phyloP scores from a whole-genome alignment of 2,113 vertebrate species.

The Ochotona princeps region DNA sequence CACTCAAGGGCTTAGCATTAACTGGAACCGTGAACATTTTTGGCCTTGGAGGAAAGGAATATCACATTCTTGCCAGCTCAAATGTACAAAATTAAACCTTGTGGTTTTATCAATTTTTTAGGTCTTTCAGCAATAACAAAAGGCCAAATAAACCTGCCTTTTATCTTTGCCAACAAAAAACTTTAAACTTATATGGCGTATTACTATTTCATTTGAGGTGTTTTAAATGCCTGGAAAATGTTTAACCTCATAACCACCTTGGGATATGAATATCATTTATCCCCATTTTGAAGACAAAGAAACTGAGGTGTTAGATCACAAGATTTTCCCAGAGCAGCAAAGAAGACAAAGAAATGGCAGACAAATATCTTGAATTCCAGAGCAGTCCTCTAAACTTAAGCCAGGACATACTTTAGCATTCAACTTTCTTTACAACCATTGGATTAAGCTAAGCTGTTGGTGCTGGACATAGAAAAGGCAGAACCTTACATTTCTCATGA shows the following conservation, averaged over 20 bases:
- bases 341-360: constrained; percentile 36
- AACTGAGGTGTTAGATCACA: constrained; percentile 34
- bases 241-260: constrained; percentile 56
- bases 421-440: constrained; percentile 23
- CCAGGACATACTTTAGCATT: not conserved
- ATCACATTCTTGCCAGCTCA: constrained; percentile 55
- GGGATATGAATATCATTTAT: constrained; percentile 9
- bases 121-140: constrained; percentile 68
- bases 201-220: constrained; percentile 54
- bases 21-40: constrained; percentile 60
- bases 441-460: constrained; percentile 29
- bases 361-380: constrained; percentile 8
- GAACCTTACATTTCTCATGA: constrained; percentile 45
- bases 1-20: constrained; percentile 44
- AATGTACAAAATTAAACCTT: constrained; percentile 67
- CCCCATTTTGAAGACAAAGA: constrained; percentile 57
- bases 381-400: not conserved
- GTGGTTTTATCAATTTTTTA: constrained; percentile 67
- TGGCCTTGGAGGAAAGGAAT: constrained; percentile 61
- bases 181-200: constrained; percentile 36
- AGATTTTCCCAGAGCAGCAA: constrained; percentile 30
- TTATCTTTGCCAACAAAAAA: constrained; percentile 62
- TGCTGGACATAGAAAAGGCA: constrained; percentile 36
- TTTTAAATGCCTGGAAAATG: constrained; percentile 60
- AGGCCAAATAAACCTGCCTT: constrained; percentile 61